Conservation (phyloP, 2,113 vertebrate species). For the Hippocampus barbouri region DNA sequence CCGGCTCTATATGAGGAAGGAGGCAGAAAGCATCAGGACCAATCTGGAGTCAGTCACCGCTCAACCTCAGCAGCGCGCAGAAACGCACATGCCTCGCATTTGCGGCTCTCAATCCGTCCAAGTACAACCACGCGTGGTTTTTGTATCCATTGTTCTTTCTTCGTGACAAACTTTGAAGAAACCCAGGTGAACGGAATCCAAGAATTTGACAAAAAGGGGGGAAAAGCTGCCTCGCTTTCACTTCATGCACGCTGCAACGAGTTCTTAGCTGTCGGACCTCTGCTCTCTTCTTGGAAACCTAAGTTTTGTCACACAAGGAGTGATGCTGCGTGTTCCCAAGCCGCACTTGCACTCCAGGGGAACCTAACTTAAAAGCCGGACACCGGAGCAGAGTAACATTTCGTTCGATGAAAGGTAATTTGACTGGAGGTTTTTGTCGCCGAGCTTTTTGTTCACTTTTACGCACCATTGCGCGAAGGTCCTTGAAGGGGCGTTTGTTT, state of each 20-base stretch:
- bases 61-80: slow-evolving; percentile 54
- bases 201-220: slow-evolving; percentile 26
- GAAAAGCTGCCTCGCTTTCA: not conserved
- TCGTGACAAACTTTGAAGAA: slow-evolving; percentile 35
- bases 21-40: slow-evolving; percentile 76
- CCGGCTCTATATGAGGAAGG: slow-evolving; percentile 70
- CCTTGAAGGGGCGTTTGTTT: slow-evolving; percentile 21
- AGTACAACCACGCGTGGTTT: slow-evolving; percentile 39
- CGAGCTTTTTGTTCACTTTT: slow-evolving; percentile 47
- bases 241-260: slow-evolving; percentile 22
- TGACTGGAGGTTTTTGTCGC: slow-evolving; percentile 25
- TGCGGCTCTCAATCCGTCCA: not conserved
- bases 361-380: slow-evolving; percentile 59
- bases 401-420: slow-evolving; percentile 57
- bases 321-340: slow-evolving; percentile 71
- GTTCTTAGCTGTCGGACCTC: slow-evolving; percentile 45
- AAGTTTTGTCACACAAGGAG: slow-evolving; percentile 57
- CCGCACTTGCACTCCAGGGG: slow-evolving; percentile 71
- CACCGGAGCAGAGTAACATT: slow-evolving; percentile 43
- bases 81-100: slow-evolving; percentile 41
- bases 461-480: slow-evolving; percentile 45
- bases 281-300: slow-evolving; percentile 51
- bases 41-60: slow-evolving; percentile 55
- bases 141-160: slow-evolving; percentile 23
- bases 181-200: slow-evolving; percentile 61